A percentile compares a stretch with the other conserved stretches of the same genome.
Conservation (phyloP, 2,888 invertebrate genomes). For the Spisula subtruncata region DNA sequence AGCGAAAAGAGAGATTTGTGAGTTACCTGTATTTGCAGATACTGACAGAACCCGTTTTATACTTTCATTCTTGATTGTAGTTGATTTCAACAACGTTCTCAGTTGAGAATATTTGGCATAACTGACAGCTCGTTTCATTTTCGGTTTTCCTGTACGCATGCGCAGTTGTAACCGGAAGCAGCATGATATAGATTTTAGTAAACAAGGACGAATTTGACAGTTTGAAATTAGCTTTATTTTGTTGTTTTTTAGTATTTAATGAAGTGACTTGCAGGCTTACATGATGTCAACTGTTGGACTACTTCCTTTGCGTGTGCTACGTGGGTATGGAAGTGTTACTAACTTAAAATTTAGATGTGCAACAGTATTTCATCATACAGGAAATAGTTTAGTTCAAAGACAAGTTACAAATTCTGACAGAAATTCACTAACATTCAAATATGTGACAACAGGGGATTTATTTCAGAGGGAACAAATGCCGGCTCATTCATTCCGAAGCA, state of each 20-base stretch:
- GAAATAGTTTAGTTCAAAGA: neutral
- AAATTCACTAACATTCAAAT: neutral
- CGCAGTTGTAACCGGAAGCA: constrained; percentile 53
- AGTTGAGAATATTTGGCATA: constrained; percentile 65
- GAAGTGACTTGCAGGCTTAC: too few relatives aligned
- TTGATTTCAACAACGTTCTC: constrained; percentile 38
- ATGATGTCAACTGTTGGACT: neutral
- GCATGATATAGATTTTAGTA: constrained; percentile 47
- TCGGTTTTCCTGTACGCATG: constrained; percentile 57
- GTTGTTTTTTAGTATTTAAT: neutral
- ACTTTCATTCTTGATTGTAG: neutral
- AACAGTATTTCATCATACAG: constrained; percentile 10
- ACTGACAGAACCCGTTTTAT: neutral
- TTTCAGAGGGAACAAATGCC: neutral
- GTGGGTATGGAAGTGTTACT: neutral
- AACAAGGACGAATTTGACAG: constrained; percentile 29
- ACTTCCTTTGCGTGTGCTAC: neutral
- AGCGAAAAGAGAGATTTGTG: neutral
- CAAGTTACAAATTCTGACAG: neutral
- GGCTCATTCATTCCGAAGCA: neutral
- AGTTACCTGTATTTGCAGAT: constrained; percentile 18
- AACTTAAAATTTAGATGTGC: neutral
- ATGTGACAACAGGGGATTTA: neutral
- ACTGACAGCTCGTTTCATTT: constrained; percentile 42
- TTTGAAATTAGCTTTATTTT: neutral